Conservation (phyloP, 2,113 vertebrate species). For the Cyanocitta stelleri region DNA sequence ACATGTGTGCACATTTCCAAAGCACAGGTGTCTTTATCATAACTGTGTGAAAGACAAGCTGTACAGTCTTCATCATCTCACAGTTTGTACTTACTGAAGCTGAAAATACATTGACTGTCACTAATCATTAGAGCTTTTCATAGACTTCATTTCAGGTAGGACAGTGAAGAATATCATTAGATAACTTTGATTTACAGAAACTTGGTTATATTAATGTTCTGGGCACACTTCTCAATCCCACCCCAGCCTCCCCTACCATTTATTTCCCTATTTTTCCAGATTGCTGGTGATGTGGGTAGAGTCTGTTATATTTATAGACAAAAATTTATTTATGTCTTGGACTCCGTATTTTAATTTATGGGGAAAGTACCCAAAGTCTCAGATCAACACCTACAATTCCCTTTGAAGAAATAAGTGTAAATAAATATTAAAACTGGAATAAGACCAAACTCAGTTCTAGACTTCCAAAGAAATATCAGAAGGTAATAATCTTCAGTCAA, state of each 20-base stretch:
- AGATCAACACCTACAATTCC: not conserved
- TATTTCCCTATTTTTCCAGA: not conserved
- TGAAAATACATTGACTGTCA: not conserved
- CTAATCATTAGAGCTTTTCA: not conserved
- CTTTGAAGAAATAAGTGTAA: not conserved
- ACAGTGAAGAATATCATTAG: not conserved
- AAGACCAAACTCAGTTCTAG: not conserved
- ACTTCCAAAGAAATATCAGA: not conserved
- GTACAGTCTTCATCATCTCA: not conserved
- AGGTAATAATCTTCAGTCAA: not conserved
- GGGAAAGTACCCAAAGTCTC: not conserved
- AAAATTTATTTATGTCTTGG: not conserved
- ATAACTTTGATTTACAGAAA: not conserved
- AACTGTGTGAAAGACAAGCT: not conserved
- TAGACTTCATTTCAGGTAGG: not conserved
- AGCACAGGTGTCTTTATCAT: not conserved
- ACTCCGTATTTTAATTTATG: not conserved
- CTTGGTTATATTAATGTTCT: not conserved
- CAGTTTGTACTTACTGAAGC: not conserved
- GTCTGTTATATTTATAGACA: not conserved
- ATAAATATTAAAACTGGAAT: not conserved
- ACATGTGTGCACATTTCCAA: not conserved
- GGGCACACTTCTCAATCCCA: accelerated
- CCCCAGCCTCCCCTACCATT: accelerated
- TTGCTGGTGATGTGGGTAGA: not conserved